A percentile compares a stretch with the other conserved stretches of the same genome.
Evolutionary conservation across 2,797 vertebrate genomes (phyloP).

Genomic region (Tarsius wallacei): DNA sequence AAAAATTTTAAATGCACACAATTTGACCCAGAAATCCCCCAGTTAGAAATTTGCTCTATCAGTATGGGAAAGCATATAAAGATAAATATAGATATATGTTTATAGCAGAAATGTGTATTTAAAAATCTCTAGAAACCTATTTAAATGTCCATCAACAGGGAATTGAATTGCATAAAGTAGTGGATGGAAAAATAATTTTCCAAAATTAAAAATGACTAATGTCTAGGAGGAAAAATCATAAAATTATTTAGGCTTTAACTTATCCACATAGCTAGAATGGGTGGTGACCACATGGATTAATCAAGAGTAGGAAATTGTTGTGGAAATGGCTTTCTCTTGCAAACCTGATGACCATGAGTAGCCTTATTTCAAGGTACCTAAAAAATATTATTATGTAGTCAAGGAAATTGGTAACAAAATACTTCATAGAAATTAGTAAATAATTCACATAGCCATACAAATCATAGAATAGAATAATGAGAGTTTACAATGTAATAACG

Average conservation of each 20-base stretch:
- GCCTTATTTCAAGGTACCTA: background rate
- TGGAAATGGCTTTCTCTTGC: background rate
- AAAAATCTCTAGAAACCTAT: background rate
- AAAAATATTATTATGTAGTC: background rate
- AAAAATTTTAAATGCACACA: conserved; percentile 14
- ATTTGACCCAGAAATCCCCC: conserved; percentile 17
- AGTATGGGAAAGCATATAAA: background rate
- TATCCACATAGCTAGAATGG: background rate
- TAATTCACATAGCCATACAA: background rate
- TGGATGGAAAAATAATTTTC: background rate
- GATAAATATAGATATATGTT: background rate
- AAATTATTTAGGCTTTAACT: conserved; percentile 1
- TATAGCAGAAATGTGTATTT: background rate
- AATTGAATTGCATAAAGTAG: background rate
- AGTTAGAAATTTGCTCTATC: background rate
- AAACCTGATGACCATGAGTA: background rate
- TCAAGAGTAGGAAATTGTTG: background rate
- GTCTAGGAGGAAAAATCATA: background rate
- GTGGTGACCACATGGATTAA: background rate
- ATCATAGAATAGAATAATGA: background rate
- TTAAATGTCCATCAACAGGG: background rate
- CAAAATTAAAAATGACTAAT: background rate
- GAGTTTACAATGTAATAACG: background rate
- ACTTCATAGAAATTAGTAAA: background rate
- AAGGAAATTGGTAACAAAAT: conserved; percentile 33